Evolutionary conservation across 2,113 vertebrate species (phyloP).

Genomic region (Raja brachyura): DNA sequence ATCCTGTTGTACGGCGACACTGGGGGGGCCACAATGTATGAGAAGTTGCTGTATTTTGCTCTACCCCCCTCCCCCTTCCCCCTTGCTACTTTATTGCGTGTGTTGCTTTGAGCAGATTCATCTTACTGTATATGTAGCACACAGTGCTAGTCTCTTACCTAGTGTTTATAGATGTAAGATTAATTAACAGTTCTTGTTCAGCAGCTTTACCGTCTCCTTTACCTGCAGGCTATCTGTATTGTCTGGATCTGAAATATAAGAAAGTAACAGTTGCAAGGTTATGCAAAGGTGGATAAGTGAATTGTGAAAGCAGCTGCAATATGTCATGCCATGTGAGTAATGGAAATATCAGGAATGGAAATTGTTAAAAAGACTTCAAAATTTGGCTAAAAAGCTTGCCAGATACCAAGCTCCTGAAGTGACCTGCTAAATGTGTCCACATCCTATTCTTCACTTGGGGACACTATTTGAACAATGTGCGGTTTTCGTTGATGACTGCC

Average conservation of each 20-base stretch:
- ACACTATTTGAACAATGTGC: not conserved
- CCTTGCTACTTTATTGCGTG: not conserved
- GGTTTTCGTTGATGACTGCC: not conserved
- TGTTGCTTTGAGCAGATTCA: not conserved
- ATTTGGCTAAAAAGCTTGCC: not conserved
- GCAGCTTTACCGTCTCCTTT: not conserved
- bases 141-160: not conserved
- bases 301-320: not conserved
- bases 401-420: not conserved
- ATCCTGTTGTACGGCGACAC: too few species aligned
- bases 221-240: not conserved
- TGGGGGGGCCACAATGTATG: too few species aligned
- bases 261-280: not conserved
- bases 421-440: not conserved
- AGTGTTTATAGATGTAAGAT: not conserved
- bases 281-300: not conserved
- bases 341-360: not conserved
- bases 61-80: too few species aligned
- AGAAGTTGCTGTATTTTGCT: too few species aligned
- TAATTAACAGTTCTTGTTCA: not conserved
- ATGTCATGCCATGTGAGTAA: not conserved
- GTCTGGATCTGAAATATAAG: not conserved
- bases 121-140: not conserved
- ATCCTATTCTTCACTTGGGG: not conserved
- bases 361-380: not conserved